phyloP scores from a whole-genome alignment of 2,113 vertebrate species.

The Oreochromis aureus region DNA sequence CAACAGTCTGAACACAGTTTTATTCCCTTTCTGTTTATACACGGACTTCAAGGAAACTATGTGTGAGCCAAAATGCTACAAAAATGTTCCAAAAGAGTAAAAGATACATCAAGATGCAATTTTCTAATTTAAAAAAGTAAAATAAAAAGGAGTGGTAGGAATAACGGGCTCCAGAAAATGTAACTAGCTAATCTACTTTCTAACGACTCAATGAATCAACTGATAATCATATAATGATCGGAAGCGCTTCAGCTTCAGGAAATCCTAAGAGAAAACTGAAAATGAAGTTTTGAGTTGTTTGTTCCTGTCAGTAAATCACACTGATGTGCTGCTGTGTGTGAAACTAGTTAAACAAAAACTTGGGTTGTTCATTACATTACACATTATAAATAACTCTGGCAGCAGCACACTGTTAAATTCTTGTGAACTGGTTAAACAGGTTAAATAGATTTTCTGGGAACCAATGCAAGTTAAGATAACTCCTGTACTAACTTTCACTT shows the following conservation, averaged over 20 bases:
- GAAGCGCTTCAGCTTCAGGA: background rate
- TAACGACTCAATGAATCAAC: fast-evolving
- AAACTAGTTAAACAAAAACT: background rate
- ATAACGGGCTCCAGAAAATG: background rate
- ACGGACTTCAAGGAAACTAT: background rate
- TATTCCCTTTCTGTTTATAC: background rate
- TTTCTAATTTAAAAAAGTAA: background rate
- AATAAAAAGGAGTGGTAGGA: background rate
- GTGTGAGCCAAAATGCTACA: background rate
- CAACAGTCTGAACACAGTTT: background rate
- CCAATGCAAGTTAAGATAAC: background rate
- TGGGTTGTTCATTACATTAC: background rate
- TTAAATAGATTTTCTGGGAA: background rate
- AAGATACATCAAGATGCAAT: background rate
- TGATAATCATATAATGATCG: background rate
- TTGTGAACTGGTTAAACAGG: background rate
- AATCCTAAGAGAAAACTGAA: background rate
- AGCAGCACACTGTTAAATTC: fast-evolving
- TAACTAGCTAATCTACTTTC: background rate
- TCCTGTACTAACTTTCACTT: background rate
- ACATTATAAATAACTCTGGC: background rate
- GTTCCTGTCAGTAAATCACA: background rate
- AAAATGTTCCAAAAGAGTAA: background rate
- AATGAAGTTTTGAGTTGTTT: background rate
- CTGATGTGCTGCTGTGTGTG: background rate